A percentile compares a stretch with the other conserved stretches of the same genome.
Evolutionary conservation across 2,113 vertebrate species (phyloP).

Genomic region (Crotalus horridus): DNA sequence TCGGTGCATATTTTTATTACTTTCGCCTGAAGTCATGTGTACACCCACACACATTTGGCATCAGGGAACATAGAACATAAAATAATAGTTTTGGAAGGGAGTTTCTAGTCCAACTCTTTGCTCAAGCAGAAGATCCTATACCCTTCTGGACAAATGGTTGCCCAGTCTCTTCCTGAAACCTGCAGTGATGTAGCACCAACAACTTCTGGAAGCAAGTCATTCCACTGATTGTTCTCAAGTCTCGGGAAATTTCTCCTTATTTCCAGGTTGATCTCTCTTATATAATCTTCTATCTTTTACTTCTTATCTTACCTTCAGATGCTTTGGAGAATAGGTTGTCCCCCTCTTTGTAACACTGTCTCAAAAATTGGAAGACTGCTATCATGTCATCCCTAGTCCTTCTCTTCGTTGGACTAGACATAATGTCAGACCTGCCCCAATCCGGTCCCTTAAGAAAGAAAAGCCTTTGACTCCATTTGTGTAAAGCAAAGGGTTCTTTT

Average conservation of each 20-base stretch:
- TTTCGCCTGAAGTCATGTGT: not conserved
- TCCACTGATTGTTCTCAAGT: not conserved
- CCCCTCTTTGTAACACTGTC: not conserved
- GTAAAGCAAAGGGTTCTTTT: too few species aligned
- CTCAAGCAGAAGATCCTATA: not conserved
- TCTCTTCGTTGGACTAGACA: not conserved
- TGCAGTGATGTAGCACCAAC: not conserved
- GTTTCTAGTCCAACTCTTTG: not conserved
- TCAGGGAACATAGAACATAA: not conserved
- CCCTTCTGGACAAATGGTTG: not conserved
- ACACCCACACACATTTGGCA: not conserved
- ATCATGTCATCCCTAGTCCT: not conserved
- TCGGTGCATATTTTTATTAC: not conserved
- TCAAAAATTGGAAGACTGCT: not conserved
- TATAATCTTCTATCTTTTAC: not conserved
- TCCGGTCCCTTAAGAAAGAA: too few species aligned
- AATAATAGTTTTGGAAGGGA: not conserved
- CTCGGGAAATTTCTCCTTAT: not conserved
- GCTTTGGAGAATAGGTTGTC: not conserved
- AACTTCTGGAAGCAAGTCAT: not conserved
- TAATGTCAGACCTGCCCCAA: not conserved
- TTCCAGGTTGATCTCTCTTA: not conserved
- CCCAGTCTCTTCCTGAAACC: not conserved
- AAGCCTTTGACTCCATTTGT: not conserved
- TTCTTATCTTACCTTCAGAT: not conserved